Evolutionary conservation across 2,888 invertebrate genomes (phyloP).

Genomic region (Drosophila neonasuta): DNA sequence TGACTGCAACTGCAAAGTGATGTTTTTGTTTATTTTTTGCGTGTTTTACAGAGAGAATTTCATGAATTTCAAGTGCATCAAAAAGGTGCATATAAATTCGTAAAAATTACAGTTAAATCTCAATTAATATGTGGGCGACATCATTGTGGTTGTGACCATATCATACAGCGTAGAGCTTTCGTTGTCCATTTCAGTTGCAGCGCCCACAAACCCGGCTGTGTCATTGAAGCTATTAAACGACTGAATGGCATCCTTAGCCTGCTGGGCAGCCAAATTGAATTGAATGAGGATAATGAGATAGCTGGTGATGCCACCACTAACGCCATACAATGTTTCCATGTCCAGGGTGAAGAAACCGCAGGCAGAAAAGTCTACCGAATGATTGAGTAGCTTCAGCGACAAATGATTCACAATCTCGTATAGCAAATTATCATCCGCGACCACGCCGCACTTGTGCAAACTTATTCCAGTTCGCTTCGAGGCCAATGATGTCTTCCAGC

Average conservation of each 20-base stretch:
- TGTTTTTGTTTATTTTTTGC: conserved; percentile 47
- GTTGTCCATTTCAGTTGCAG: conserved; percentile 56
- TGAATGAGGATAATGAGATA: conserved; percentile 82
- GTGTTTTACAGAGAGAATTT: conserved; percentile 16
- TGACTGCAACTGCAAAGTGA: conserved; percentile 47
- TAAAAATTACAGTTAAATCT: neutral
- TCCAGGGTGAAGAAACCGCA: conserved; percentile 82
- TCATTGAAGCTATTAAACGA: conserved; percentile 65
- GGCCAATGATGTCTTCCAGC: conserved; percentile 82
- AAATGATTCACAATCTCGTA: conserved; percentile 82
- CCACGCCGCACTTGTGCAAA: conserved; percentile 81
- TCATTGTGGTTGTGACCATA: conserved; percentile 57
- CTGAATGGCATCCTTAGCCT: conserved; percentile 76
- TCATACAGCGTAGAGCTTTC: conserved; percentile 48
- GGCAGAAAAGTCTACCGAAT: conserved; percentile 82
- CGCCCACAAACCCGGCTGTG: conserved; percentile 63
- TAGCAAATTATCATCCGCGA: conserved; percentile 80
- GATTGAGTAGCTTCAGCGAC: conserved; percentile 81
- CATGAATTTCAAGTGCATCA: conserved; percentile 28
- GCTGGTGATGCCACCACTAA: conserved; percentile 82
- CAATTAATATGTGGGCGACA: conserved; percentile 50
- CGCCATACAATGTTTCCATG: conserved; percentile 82
- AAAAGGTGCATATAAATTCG: conserved; percentile 34
- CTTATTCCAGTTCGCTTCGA: conserved; percentile 82
- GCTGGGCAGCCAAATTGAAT: conserved; percentile 82